phyloP scores from a whole-genome alignment of 2,113 vertebrate species.

The Limnothrissa miodon region DNA sequence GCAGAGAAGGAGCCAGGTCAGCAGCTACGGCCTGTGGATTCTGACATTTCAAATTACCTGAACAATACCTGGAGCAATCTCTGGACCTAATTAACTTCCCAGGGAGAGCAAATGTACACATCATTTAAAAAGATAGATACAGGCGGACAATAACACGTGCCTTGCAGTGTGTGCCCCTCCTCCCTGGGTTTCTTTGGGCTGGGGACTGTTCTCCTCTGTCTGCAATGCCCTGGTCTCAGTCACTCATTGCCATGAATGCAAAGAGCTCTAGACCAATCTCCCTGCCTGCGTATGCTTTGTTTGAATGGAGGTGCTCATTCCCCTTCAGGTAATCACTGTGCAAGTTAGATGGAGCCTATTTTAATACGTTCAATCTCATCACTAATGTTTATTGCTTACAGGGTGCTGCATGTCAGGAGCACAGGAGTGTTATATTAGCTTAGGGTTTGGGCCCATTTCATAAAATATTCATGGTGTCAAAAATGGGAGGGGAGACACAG shows the following conservation, averaged over 20 bases:
- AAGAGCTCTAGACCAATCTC: constrained; percentile 61
- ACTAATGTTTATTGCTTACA: constrained; percentile 96
- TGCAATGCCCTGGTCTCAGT: constrained; percentile 51
- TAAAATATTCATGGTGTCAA: constrained; percentile 93
- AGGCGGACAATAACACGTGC: constrained; percentile 51
- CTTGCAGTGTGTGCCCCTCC: constrained; percentile 43
- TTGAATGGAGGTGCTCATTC: constrained; percentile 74
- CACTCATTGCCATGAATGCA: constrained; percentile 58
- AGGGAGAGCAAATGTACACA: constrained; percentile 65
- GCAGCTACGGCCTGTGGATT: constrained; percentile 67
- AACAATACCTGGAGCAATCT: constrained; percentile 84
- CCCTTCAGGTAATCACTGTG: constrained; percentile 94
- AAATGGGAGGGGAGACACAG: constrained; percentile 53
- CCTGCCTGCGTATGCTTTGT: constrained; percentile 56
- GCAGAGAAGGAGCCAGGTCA: constrained; percentile 67
- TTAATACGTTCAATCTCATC: constrained; percentile 96
- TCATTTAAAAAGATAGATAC: constrained; percentile 66
- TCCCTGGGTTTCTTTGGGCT: not conserved
- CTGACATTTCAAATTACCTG: constrained; percentile 90
- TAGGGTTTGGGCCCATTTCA: constrained; percentile 94
- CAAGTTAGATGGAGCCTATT: constrained; percentile 94
- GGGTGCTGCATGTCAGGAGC: constrained; percentile 88
- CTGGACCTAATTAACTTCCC: constrained; percentile 89
- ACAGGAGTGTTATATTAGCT: constrained; percentile 96
- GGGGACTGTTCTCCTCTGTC: not conserved